Conservation (phyloP, 1,140 invertebrate species). For the Leptopilina boulardi region DNA sequence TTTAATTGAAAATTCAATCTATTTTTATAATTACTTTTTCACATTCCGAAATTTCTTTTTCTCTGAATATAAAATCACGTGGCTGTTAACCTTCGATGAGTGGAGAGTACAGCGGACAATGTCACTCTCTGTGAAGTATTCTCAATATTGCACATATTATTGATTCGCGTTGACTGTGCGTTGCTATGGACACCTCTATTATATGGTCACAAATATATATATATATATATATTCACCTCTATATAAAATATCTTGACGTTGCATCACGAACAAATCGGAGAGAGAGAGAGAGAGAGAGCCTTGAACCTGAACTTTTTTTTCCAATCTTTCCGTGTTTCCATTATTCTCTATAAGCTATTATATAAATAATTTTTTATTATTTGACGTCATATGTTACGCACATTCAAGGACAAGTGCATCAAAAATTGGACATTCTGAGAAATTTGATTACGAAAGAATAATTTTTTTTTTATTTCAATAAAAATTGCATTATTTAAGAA, state of each 20-base stretch:
- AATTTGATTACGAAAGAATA: not conserved
- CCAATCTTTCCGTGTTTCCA: not conserved
- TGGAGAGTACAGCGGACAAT: conserved; percentile 1
- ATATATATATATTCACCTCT: no score
- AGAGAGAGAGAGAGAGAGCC: not conserved
- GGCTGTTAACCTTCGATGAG: conserved; percentile 8
- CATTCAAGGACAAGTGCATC: not conserved
- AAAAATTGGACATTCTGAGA: not conserved
- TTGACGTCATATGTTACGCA: not conserved
- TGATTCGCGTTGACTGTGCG: not conserved
- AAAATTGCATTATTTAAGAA: no score
- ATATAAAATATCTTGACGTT: not conserved
- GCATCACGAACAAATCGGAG: not conserved
- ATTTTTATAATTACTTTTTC: no score
- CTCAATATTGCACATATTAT: conserved; percentile 29
- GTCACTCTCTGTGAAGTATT: conserved; percentile 19
- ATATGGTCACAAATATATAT: no score
- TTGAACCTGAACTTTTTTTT: not conserved
- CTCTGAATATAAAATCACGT: no score
- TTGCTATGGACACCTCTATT: conserved; percentile 27
- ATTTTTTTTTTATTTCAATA: not conserved
- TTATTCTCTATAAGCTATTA: not conserved
- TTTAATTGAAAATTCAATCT: no score
- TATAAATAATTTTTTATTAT: not conserved
- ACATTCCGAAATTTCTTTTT: no score